phyloP scores from a whole-genome alignment of 2,888 invertebrate species.

The Thymelicus sylvestris region DNA sequence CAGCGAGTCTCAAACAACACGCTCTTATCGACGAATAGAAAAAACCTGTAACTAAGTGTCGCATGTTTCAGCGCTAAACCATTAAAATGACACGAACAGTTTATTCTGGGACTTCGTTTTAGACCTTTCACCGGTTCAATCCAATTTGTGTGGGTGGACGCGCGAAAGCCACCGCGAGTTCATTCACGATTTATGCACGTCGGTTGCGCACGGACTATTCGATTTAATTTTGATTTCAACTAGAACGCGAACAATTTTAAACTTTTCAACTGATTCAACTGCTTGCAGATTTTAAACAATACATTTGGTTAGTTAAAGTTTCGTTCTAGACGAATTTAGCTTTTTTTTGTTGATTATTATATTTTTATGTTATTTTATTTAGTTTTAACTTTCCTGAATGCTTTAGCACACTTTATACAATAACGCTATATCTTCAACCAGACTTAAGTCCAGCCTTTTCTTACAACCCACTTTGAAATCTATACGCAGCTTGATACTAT shows the following conservation, averaged over 20 bases:
- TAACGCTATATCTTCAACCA: too few species aligned
- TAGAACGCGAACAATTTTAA: conserved; percentile 1
- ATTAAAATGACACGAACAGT: conserved; percentile 45
- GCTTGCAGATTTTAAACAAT: background rate
- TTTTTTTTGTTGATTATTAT: too few species aligned
- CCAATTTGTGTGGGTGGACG: conserved; percentile 58
- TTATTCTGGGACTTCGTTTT: conserved; percentile 55
- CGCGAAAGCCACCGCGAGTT: conserved; percentile 50
- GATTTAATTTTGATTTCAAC: conserved; percentile 17
- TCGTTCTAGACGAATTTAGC: too few species aligned
- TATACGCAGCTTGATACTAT: too few species aligned
- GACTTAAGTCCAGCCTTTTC: too few species aligned
- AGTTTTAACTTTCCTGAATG: too few species aligned
- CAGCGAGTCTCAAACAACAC: conserved; percentile 41
- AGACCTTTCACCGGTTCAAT: conserved; percentile 57
- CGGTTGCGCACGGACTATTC: conserved; percentile 28
- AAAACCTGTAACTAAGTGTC: background rate
- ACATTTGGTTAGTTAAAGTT: background rate
- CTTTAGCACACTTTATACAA: too few species aligned
- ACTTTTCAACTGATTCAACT: background rate
- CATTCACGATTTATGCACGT: conserved; percentile 51
- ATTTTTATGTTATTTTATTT: too few species aligned
- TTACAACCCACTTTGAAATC: too few species aligned
- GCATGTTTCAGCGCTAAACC: background rate
- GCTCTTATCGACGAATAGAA: too few species aligned